A percentile compares a stretch with the other conserved stretches of the same genome.
Conservation (phyloP, 1,140 invertebrate genomes). For the Rhopalosiphum maidis region DNA sequence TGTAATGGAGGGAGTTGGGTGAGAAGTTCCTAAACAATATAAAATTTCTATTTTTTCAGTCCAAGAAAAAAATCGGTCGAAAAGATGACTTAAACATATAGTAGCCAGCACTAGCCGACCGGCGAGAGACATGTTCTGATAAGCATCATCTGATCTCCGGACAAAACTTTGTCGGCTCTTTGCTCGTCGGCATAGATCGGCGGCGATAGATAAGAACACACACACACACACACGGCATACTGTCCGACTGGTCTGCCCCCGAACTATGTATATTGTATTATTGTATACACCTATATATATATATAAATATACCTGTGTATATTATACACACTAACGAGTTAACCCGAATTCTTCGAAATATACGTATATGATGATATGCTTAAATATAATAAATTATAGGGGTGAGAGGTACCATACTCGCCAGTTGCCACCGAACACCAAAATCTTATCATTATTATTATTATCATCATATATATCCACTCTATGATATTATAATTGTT, state of each 20-base stretch:
- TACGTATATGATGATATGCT: not conserved
- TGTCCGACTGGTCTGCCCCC: not conserved
- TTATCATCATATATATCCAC: not conserved
- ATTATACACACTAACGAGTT: not conserved
- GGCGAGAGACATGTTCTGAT: not conserved
- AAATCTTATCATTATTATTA: not conserved
- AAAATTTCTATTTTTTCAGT: not conserved
- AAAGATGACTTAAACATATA: slow-evolving; percentile 13
- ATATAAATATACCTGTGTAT: not conserved
- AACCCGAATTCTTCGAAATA: not conserved
- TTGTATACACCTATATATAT: no score
- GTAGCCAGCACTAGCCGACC: not conserved
- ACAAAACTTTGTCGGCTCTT: slow-evolving; percentile 20
- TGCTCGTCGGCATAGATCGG: not conserved
- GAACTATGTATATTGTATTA: not conserved
- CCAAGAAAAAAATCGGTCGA: not conserved
- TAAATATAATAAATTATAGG: not conserved
- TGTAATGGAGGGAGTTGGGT: not conserved
- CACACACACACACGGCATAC: not conserved
- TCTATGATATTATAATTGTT: not conserved
- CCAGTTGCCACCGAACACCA: not conserved
- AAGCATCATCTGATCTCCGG: not conserved
- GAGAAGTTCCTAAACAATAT: not conserved
- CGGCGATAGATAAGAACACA: not conserved
- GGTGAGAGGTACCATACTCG: not conserved